Base-by-base conservation (phyloP, 37 sponge, comb jelly and placozoan species). In the Ianthella basta region DNA sequence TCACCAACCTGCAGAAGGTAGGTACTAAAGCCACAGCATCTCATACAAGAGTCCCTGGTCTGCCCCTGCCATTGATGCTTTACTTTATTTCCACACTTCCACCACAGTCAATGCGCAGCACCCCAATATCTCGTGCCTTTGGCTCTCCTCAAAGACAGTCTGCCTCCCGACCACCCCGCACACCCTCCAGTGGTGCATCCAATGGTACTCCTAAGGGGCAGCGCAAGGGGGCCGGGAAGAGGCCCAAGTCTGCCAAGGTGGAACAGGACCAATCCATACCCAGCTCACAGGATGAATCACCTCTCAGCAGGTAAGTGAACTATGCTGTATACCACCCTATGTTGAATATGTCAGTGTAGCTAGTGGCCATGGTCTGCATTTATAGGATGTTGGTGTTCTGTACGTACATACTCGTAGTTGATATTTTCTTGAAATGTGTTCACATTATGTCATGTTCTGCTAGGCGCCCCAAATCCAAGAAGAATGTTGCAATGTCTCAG, bases 121-220 rank as follows among this genome's bases (percentile, higher is more conserved):
- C 78, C 38, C 78, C 78, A 4, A 23, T 75, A 10, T 40, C 78
- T 10, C 32, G 78, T 40, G 78, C 78, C 37, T 75, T 36, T 75
- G 78, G 78, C 44, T 75, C 78, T 41, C 78, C 78, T 50, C 78
- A 75, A 15, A 30, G 54, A 24, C 78, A 75, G 78, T 50, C 44
- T 18, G 53, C 78, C 53, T 53, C 54, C 64, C 24, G 64, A 10
- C 54, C 50, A 10, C 50, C 50, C 50, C 50, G 50, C 50, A 44
- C 50, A 44, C 50, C 50, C 50, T 44, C 50, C 50, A 44, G 50
- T 44, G 50, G 50, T 10, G 50, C 50, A 3, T 44, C 50, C 50
- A 44, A 44, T 8, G 8, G 50, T 8, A 44, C 50, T 44, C 50
- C 38, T 75, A 23, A 10, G 37, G 53, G 12, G 20, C 32, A 75